phyloP scores from a whole-genome alignment of 1,140 invertebrate genomes.

The Proctacanthus coquilletti region DNA sequence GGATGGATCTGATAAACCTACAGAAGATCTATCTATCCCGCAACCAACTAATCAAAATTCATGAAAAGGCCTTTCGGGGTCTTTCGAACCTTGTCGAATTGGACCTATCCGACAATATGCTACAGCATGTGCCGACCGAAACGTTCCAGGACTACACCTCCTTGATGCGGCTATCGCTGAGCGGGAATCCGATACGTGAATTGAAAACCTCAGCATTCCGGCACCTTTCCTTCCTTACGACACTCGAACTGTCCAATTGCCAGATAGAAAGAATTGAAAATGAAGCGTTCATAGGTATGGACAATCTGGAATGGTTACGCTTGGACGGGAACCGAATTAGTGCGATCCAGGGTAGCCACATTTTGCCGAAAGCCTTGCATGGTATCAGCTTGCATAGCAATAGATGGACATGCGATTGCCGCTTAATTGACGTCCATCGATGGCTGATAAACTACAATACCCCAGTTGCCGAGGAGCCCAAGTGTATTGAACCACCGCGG shows the following conservation, averaged over 20 bases:
- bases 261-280: conserved; percentile 58
- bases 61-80: conserved; percentile 62
- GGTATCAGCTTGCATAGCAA: conserved; percentile 71
- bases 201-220: conserved; percentile 61
- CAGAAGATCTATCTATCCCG: conserved; percentile 69
- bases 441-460: conserved; percentile 64
- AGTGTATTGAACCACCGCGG: conserved; percentile 52
- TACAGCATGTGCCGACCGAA: conserved; percentile 56
- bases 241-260: conserved; percentile 67
- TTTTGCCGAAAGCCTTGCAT: conserved; percentile 55
- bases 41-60: conserved; percentile 59
- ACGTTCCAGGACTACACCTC: conserved; percentile 61
- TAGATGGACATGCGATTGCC: conserved; percentile 79
- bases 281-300: conserved; percentile 65
- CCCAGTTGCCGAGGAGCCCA: conserved; percentile 55
- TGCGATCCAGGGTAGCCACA: conserved; percentile 47
- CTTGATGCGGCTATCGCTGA: conserved; percentile 65
- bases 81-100: conserved; percentile 77
- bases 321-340: conserved; percentile 65
- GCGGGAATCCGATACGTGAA: conserved; percentile 60
- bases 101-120: conserved; percentile 67
- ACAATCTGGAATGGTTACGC: conserved; percentile 67
- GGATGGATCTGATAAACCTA: conserved; percentile 64
- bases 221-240: conserved; percentile 54
- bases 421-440: conserved; percentile 51